Conservation (phyloP, 92 coral and sea anemone species). For the Montipora capitata region DNA sequence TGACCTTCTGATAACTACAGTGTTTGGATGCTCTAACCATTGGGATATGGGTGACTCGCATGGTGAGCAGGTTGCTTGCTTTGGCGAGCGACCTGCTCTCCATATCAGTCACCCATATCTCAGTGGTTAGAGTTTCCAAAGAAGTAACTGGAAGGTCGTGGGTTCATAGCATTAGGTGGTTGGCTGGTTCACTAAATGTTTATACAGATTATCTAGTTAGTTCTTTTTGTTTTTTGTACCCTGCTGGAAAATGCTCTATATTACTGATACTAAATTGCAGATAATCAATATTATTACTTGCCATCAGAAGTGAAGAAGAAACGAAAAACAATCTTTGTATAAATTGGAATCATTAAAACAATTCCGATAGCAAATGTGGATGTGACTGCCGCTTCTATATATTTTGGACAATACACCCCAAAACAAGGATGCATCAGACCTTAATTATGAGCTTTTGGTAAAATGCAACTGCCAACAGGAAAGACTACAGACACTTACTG, state of each 20-base stretch:
- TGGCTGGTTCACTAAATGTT: slow-evolving; percentile 6
- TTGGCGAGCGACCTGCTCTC: slow-evolving; percentile 5
- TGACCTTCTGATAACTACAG: slow-evolving; percentile 4
- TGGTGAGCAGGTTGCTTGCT: slow-evolving; percentile 1
- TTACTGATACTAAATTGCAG: slow-evolving; percentile 4
- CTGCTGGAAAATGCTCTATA: slow-evolving; percentile 2
- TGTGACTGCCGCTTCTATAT: slow-evolving; percentile 3
- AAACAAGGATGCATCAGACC: slow-evolving; percentile 4
- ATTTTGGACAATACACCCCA: slow-evolving; percentile 11
- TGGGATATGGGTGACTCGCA: not conserved
- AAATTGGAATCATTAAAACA: slow-evolving; percentile 11
- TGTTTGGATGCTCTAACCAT: slow-evolving; percentile 2
- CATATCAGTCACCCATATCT: slow-evolving; percentile 8
- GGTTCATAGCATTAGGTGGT: slow-evolving; percentile 2
- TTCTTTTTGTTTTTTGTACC: slow-evolving; percentile 12
- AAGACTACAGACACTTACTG: slow-evolving; percentile 5
- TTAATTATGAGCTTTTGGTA: slow-evolving; percentile 10
- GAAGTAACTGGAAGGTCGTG: slow-evolving; percentile 13
- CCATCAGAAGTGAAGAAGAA: slow-evolving; percentile 5
- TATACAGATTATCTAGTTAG: slow-evolving; percentile 6
- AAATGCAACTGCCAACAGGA: slow-evolving; percentile 9
- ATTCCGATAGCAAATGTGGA: slow-evolving; percentile 8
- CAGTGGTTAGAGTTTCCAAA: slow-evolving; percentile 9
- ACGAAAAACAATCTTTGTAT: slow-evolving; percentile 3
- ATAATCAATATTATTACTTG: not conserved